Evolutionary conservation across 2,888 invertebrate species (phyloP).

Genomic region (Artemia sp.): DNA sequence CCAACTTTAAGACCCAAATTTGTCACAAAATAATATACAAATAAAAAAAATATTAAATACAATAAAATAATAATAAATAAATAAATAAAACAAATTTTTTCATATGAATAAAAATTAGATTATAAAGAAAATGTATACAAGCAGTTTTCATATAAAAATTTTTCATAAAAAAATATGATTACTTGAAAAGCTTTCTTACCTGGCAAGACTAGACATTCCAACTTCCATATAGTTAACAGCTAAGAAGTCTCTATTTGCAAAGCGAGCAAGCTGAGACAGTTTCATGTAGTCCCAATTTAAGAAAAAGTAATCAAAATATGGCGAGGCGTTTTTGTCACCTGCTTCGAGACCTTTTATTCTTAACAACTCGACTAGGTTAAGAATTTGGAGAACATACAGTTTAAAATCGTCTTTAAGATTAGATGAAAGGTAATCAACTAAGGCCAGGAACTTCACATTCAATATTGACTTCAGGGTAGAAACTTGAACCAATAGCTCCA

Average conservation of each 20-base stretch:
- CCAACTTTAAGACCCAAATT: no score
- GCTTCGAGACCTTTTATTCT: neutral
- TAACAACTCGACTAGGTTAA: neutral
- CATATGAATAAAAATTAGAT: no score
- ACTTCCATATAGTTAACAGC: conserved; percentile 7
- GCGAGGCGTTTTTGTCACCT: neutral
- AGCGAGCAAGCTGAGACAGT: neutral
- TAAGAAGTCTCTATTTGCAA: neutral
- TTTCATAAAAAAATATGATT: no score
- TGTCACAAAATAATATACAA: no score
- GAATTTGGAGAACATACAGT: neutral
- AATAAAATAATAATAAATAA: no score
- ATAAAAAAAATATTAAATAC: no score
- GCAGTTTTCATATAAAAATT: no score
- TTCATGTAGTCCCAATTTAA: neutral
- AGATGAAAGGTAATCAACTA: neutral
- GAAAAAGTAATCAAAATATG: neutral
- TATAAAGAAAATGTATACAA: no score
- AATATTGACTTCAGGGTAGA: neutral
- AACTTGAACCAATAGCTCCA: neutral
- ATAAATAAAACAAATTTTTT: no score
- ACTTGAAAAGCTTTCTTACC: neutral
- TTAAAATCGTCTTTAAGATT: neutral
- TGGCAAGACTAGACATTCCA: neutral
- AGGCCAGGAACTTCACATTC: neutral